phyloP scores from a whole-genome alignment of 2,113 vertebrate genomes.

The Riparia riparia region DNA sequence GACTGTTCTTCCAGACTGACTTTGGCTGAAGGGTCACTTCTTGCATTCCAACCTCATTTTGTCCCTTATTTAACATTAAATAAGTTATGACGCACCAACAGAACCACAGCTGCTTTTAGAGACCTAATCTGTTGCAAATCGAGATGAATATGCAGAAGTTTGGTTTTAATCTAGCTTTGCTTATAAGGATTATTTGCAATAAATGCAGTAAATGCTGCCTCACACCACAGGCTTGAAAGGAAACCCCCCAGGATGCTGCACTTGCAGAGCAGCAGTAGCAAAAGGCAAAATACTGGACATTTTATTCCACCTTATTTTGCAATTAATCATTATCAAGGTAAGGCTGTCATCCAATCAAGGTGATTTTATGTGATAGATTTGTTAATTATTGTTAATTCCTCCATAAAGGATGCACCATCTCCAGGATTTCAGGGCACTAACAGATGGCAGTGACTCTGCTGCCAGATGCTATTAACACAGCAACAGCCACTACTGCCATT shows the following conservation, averaged over 20 bases:
- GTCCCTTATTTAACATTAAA: not conserved
- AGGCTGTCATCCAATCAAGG: conserved; percentile 38
- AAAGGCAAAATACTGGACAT: not conserved
- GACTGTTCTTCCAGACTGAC: not conserved
- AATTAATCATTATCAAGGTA: conserved; percentile 25
- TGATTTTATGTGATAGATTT: conserved; percentile 31
- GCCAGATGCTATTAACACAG: conserved; percentile 23
- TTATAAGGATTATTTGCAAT: not conserved
- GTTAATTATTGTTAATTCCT: conserved; percentile 39
- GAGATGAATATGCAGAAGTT: not conserved
- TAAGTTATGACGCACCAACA: not conserved
- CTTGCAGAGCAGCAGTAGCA: not conserved
- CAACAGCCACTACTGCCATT: not conserved
- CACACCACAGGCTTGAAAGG: not conserved
- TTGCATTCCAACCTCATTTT: not conserved
- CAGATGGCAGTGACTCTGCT: conserved; percentile 15
- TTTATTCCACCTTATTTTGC: not conserved
- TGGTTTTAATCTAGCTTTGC: not conserved
- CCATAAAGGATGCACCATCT: not conserved
- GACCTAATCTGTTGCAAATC: not conserved
- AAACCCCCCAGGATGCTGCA: not conserved
- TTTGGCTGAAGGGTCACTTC: not conserved
- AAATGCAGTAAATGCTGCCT: not conserved
- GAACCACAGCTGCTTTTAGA: not conserved
- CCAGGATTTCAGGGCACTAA: conserved; percentile 6